Evolutionary conservation across 2,113 vertebrate genomes (phyloP), one percentile per base, ranked within the genome.

Genomic region (Gopherus evgoodei): DNA sequence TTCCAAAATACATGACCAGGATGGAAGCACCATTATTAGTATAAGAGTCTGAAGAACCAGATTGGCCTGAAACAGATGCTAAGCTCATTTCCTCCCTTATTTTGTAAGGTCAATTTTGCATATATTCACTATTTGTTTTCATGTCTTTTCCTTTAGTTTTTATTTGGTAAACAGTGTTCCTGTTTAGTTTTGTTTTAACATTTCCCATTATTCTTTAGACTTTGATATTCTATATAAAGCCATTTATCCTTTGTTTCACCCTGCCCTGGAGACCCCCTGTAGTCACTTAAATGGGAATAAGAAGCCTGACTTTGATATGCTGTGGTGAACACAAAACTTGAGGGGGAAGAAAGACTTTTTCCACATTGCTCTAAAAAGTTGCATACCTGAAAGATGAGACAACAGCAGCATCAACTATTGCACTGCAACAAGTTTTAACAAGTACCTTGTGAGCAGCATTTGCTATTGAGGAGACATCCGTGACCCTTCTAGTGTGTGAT

Each of bases 241-340:
- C 52, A 86, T 93, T 81, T 53, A 75, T 72, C 14, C 57, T 94
- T 94, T 91, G 84, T 89, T 80, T 95, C 89, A 88, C 56, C 65
- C 86, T 0, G 0, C 75, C 95, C 79, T 59, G 42, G 85, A 92
- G 84, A 84, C 56, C 29, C 91, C 65, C 90, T 59, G 57, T 13
- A 44, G 42, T 76, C 44, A 95, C 78, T 81, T 25, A 81, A 87
- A 95, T 88, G 53, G 25, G 27, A 86, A 56, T 90, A 91, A 94
- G n/a, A 92, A 92, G 94, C 21, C 44, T 1, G 8, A 27, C 91
- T 93, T 95, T 97, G 95, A 95, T 93, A 72, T 95, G 4, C 44
- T 83, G 83, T 6, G 31, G 38, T 65, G 85, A 65, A 92, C 21
- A 90, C 54, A 94, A 90, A 93, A 87, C 54, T 17, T 22, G 89